Percentiles rank a stretch among this genome's conserved stretches.
Conservation (phyloP, 2,888 invertebrate species). For the Volucella zonaria region DNA sequence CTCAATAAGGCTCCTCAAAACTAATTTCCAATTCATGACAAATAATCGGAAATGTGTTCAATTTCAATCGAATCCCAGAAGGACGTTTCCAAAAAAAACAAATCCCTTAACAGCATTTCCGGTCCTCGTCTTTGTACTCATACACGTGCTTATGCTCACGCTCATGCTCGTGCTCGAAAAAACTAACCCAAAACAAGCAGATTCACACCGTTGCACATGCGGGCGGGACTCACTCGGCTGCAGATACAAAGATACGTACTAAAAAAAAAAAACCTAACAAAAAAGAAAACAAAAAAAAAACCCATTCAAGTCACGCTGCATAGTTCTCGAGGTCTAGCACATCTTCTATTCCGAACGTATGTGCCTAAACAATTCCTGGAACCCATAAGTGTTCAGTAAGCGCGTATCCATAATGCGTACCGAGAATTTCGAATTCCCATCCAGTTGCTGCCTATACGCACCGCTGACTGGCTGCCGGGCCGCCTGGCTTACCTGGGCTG, state of each 20-base stretch:
- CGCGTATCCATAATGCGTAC: slow-evolving; percentile 23
- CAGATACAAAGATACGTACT: background rate
- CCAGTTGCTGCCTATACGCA: slow-evolving; percentile 20
- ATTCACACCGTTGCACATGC: slow-evolving; percentile 35
- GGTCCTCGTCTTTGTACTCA: background rate
- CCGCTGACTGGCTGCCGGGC: background rate
- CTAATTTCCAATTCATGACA: slow-evolving; percentile 47
- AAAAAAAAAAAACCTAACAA: too few relatives aligned
- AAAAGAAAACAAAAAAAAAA: slow-evolving; percentile 5
- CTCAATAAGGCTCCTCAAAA: slow-evolving; percentile 2
- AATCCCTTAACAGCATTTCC: slow-evolving; percentile 51
- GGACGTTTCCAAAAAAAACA: slow-evolving; percentile 15
- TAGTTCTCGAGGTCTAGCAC: background rate
- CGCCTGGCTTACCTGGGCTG: background rate
- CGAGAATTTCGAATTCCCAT: slow-evolving; percentile 34
- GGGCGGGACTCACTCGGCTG: background rate
- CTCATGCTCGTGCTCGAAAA: background rate
- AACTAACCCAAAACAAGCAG: slow-evolving; percentile 9
- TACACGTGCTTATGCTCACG: background rate
- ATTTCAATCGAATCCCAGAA: slow-evolving; percentile 23
- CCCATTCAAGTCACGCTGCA: slow-evolving; percentile 40
- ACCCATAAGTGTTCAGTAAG: slow-evolving; percentile 40
- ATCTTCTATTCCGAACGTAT: slow-evolving; percentile 52
- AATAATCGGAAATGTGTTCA: slow-evolving; percentile 36
- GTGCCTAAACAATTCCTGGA: slow-evolving; percentile 66